These are phyloP conservation scores for Sebastes trivittatus DNA, from an alignment of 2,797 vertebrate species.

Conservation along the genomic window DNA sequence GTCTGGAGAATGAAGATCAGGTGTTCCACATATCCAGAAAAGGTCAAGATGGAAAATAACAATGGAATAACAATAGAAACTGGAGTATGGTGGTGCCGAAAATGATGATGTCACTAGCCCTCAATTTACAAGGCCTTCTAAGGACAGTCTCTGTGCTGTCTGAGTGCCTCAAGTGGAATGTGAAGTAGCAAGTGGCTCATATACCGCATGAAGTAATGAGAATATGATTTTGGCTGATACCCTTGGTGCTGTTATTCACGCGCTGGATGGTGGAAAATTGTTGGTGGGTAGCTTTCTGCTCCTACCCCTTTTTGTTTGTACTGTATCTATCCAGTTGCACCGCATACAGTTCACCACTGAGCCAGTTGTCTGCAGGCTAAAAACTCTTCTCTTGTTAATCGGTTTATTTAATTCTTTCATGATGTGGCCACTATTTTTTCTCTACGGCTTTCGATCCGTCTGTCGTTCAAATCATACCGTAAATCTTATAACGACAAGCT, in stretches of 20 bases:
- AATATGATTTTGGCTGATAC: conserved; percentile 54
- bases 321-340: conserved; percentile 17
- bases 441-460: not conserved
- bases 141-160: conserved; percentile 68
- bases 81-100: conserved; percentile 34
- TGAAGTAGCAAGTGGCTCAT: conserved; percentile 68
- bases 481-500: not conserved
- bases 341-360: conserved; percentile 8
- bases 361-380: conserved; percentile 1
- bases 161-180: conserved; percentile 70
- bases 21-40: conserved; percentile 60
- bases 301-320: not conserved
- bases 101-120: conserved; percentile 66
- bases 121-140: conserved; percentile 69
- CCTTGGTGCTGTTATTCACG: conserved; percentile 32
- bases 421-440: conserved; percentile 10
- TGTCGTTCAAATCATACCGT: not conserved
- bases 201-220: conserved; percentile 61
- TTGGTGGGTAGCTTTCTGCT: conserved; percentile 12
- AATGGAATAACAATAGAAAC: conserved; percentile 69
- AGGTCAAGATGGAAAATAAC: conserved; percentile 72
- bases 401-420: conserved; percentile 29
- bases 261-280: conserved; percentile 26
- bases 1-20: conserved; percentile 61
- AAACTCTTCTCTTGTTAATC: conserved; percentile 11